phyloP scores from a whole-genome alignment of 2,888 invertebrate species.

The Andricus quercusramuli region DNA sequence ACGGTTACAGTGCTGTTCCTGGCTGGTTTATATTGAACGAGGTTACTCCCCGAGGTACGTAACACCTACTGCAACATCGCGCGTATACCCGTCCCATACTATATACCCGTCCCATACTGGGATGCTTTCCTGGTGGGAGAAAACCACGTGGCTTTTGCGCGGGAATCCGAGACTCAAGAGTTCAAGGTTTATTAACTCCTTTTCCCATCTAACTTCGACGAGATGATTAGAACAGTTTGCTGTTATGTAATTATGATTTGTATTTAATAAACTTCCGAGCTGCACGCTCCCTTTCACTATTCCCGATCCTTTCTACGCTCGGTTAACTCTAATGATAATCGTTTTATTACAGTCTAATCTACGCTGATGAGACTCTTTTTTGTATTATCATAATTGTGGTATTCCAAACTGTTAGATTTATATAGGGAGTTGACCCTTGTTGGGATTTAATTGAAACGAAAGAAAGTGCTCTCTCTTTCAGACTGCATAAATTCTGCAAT shows the following conservation, averaged over 20 bases:
- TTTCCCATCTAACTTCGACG: slow-evolving; percentile 33
- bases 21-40: slow-evolving; percentile 78
- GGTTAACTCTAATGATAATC: slow-evolving; percentile 12
- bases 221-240: slow-evolving; percentile 13
- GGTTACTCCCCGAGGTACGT: slow-evolving; percentile 78
- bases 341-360: slow-evolving; percentile 1
- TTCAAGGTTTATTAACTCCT: slow-evolving; percentile 55
- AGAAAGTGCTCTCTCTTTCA: background rate
- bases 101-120: slow-evolving; percentile 50
- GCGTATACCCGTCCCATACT: slow-evolving; percentile 51
- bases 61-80: slow-evolving; percentile 71
- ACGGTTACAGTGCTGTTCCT: slow-evolving; percentile 78
- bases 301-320: background rate
- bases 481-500: background rate
- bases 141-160: slow-evolving; percentile 75
- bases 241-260: slow-evolving; percentile 20
- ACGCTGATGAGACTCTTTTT: background rate
- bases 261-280: slow-evolving; percentile 2
- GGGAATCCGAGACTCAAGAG: slow-evolving; percentile 63
- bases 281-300: slow-evolving; percentile 5
- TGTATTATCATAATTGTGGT: background rate
- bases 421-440: no score
- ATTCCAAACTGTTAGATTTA: background rate
- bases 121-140: slow-evolving; percentile 49
- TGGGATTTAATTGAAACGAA: background rate